These are phyloP conservation scores for Chrysolina americana DNA, from an alignment of 2,888 invertebrate genomes.

Conservation along the genomic window DNA sequence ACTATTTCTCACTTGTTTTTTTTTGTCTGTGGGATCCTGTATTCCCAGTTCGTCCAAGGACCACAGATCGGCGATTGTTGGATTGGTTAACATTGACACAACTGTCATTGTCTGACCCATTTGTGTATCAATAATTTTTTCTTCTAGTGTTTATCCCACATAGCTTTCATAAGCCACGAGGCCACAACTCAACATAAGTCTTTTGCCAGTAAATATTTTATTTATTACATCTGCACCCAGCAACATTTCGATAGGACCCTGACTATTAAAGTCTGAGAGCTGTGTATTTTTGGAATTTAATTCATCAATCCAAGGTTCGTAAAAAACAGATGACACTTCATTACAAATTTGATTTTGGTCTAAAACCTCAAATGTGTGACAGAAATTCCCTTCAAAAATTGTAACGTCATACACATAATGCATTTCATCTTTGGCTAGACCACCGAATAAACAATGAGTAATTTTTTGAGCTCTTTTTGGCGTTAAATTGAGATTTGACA, in stretches of 20 bases:
- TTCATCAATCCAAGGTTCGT: constrained; percentile 33
- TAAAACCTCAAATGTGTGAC: constrained; percentile 33
- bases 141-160: constrained; percentile 18
- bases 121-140: background rate
- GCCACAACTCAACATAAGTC: background rate
- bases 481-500: constrained; percentile 4
- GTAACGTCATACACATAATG: constrained; percentile 35
- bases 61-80: constrained; percentile 26
- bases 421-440: constrained; percentile 26
- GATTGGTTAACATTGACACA: constrained; percentile 6
- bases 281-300: constrained; percentile 23
- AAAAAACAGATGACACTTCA: constrained; percentile 25
- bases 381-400: constrained; percentile 20
- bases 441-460: constrained; percentile 31
- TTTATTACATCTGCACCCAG: constrained; percentile 34
- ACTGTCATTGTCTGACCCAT: background rate
- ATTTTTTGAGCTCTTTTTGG: constrained; percentile 30
- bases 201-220: constrained; percentile 25
- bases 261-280: constrained; percentile 28
- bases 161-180: background rate
- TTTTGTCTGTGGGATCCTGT: constrained; percentile 6
- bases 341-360: constrained; percentile 33
- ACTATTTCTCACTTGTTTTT: constrained; percentile 8
- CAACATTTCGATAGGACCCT: constrained; percentile 30
- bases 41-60: constrained; percentile 11